Conservation (phyloP, 2,797 vertebrate genomes). For the Phyllotis vaccarum region DNA sequence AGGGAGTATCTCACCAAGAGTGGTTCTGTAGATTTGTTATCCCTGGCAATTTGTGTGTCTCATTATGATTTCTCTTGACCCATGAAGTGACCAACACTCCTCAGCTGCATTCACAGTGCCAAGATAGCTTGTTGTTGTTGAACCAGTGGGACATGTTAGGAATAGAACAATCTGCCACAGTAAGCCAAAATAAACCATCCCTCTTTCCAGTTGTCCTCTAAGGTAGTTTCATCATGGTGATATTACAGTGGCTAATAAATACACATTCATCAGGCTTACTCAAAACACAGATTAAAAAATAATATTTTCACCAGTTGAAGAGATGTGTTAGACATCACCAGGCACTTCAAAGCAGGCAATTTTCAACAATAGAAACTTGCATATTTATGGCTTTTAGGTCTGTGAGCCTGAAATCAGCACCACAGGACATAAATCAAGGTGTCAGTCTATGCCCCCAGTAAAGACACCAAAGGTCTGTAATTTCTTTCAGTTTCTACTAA, state of each 20-base stretch:
- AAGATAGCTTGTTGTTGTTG: neutral
- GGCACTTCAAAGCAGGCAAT: neutral
- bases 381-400: neutral
- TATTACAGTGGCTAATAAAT: neutral
- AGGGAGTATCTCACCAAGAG: no score
- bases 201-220: neutral
- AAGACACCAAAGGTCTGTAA: neutral
- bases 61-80: neutral
- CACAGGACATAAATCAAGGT: neutral
- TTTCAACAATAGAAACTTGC: neutral
- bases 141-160: no score
- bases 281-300: neutral
- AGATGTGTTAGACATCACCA: neutral
- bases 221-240: neutral
- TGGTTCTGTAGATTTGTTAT: neutral
- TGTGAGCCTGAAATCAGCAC: neutral
- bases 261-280: neutral
- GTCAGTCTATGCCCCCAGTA: accelerated
- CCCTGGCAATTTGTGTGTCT: neutral
- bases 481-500: neutral
- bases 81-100: neutral
- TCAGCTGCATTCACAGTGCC: no score
- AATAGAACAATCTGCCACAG: neutral
- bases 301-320: neutral
- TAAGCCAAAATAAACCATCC: neutral